Percentiles rank a stretch among this genome's conserved stretches.
phyloP scores from a whole-genome alignment of 2,113 vertebrate species.

The Picathartes gymnocephalus region DNA sequence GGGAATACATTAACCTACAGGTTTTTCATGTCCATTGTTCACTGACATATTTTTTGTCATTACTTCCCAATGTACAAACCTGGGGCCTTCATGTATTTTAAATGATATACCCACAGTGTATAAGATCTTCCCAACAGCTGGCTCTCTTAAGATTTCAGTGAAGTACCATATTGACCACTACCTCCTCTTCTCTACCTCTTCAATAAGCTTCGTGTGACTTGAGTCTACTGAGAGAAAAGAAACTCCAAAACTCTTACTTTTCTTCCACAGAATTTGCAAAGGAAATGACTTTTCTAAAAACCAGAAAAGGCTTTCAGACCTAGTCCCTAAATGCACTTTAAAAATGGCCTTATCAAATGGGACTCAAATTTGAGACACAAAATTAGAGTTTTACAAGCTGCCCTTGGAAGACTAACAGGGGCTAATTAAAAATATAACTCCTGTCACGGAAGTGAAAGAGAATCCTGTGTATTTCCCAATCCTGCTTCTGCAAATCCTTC shows the following conservation, averaged over 20 bases:
- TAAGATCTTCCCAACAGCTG: neutral
- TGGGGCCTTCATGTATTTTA: neutral
- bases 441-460: constrained; percentile 57
- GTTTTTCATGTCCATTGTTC: neutral
- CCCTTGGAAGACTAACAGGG: neutral
- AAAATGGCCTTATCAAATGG: neutral
- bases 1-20: neutral
- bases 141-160: neutral
- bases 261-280: neutral
- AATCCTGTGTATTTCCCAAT: constrained; percentile 42
- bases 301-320: neutral
- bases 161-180: neutral
- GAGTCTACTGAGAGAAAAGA: neutral
- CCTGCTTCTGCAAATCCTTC: constrained; percentile 55
- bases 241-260: neutral
- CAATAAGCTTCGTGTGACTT: neutral
- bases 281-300: neutral
- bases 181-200: neutral
- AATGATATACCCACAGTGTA: neutral
- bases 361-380: neutral
- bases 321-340: neutral
- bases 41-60: neutral
- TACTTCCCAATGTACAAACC: neutral
- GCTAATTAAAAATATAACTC: constrained; percentile 51
- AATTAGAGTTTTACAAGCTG: neutral